Base-by-base conservation (phyloP, 1,140 invertebrate species). In the Euwallacea similis region DNA sequence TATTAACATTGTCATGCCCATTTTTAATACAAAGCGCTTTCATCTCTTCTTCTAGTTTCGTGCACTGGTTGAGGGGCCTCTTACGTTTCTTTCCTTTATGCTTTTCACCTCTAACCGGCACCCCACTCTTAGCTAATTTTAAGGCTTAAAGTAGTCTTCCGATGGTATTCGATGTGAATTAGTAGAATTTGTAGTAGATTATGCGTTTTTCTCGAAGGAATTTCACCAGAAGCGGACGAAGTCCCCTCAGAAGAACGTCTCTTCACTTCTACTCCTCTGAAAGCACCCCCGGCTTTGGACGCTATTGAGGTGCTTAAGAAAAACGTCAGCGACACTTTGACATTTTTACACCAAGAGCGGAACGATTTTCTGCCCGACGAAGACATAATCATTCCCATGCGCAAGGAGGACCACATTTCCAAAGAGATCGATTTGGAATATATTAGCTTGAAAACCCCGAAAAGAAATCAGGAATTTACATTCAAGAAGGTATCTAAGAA, bases 331-430 rank as follows among this genome's bases (percentile, higher is more conserved):
- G 80, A 81, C 59, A 81, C 79, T 11, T 68, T 81, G 15, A 79
- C 79, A 16, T 81, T 81, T 66, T 75, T 81, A 42, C 80, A 81
- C 71, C 79, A 81, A 67, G 80, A 81, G 75, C 71, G 80, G 59
- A 81, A 81, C 66, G 80, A 81, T 74, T 81, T 81, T 69, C 66
- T 81, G 47, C 77, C 80, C n/a, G 63, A 78, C 50, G 80, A 81
- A 13, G 80, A 81, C 66, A 76, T 78, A 62, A 76, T 80, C 13
- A 80, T 81, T 63, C 80, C 80, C 15, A 78, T 74, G 64, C 72
- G 80, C 56, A 81, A 81, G 71, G 78, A 80, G 47, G 80, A 81
- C 74, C 79, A 81, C 53, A 76, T 81, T 7, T 73, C 78, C 0
- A 75, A 76, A 47, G 69, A 75, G 53, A 81, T 81, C 16, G 73